Conservation (phyloP, 2,797 vertebrate species). For the Chrysocyon brachyurus region DNA sequence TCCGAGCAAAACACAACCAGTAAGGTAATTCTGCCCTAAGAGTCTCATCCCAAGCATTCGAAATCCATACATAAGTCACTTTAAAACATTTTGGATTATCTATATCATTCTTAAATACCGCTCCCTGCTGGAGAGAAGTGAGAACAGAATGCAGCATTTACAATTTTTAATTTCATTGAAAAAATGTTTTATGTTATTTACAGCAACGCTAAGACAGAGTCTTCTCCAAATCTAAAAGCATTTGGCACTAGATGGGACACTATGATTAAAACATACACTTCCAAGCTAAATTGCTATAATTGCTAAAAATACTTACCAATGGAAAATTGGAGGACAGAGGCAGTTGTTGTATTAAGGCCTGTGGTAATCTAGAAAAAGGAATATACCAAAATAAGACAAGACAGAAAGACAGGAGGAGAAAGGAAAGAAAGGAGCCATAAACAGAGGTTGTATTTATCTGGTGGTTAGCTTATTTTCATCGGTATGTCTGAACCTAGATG, state of each 20-base stretch:
- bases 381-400: slow-evolving; percentile 70
- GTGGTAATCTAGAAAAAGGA: slow-evolving; percentile 91
- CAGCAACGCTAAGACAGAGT: not conserved
- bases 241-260: not conserved
- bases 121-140: not conserved
- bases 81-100: not conserved
- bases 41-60: not conserved
- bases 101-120: slow-evolving; percentile 38
- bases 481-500: not conserved
- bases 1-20: slow-evolving; percentile 32
- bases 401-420: not conserved
- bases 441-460: not conserved
- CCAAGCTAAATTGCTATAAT: slow-evolving; percentile 47
- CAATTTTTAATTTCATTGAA: slow-evolving; percentile 22
- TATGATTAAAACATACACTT: slow-evolving; percentile 62
- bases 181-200: slow-evolving; percentile 56
- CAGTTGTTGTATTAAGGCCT: slow-evolving; percentile 96
- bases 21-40: slow-evolving; percentile 13
- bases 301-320: slow-evolving; percentile 93
- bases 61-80: slow-evolving; percentile 28
- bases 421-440: not conserved
- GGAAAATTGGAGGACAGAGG: slow-evolving; percentile 97
- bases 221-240: slow-evolving; percentile 42
- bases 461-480: not conserved
- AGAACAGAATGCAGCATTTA: not conserved